Base-by-base conservation (phyloP, 2,113 vertebrate species). In the Andinoacara biseriatus region DNA sequence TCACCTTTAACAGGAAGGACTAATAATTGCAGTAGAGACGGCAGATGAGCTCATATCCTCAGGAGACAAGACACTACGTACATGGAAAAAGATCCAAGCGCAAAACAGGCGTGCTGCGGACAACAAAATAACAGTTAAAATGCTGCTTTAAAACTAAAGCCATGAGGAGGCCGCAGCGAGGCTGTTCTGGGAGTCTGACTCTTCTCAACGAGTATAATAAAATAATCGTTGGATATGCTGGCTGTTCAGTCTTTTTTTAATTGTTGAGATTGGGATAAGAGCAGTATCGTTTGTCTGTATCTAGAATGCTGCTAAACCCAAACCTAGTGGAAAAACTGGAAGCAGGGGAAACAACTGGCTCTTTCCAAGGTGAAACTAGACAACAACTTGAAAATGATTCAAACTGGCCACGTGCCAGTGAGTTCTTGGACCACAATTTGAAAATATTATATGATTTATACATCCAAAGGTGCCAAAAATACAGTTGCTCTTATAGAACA, bases 21-120 rank as follows among this genome's bases (percentile, higher is more conserved):
- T 74, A 74, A 58, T 80, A 84, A 94, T 89, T 83, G 74, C 59
- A 40, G 29, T 7, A 63, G 85, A 86, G 82, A 61, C 10, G 17
- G 74, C 57, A 43, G 85, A 91, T 83, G 78, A 90, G 77, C 79
- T 88, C 63, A 74, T 13, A 17, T 65, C 11, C 82, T 40, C 79
- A 17, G 60, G 80, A 85, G 57, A 61, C 29, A n/a, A 54, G 33
- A 24, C 10, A 13, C 15, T 62, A 77, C 31, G 58, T 35, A 46
- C 38, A 18, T 29, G 26, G 46, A 54, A 58, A 81, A 65, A 79
- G 46, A 65, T 62, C 65, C 11, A 83, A 24, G 17, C 11, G 17
- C 20, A 7, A 49, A 63, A 22, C 20, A 65, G 35, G 35, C 49
- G 18, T 2, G 17, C 17, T 18, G 49, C 2, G 6, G 18, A 52